Evolutionary conservation across 2,888 invertebrate genomes (phyloP).

Genomic region (Hirtodrosophila trivittata): DNA sequence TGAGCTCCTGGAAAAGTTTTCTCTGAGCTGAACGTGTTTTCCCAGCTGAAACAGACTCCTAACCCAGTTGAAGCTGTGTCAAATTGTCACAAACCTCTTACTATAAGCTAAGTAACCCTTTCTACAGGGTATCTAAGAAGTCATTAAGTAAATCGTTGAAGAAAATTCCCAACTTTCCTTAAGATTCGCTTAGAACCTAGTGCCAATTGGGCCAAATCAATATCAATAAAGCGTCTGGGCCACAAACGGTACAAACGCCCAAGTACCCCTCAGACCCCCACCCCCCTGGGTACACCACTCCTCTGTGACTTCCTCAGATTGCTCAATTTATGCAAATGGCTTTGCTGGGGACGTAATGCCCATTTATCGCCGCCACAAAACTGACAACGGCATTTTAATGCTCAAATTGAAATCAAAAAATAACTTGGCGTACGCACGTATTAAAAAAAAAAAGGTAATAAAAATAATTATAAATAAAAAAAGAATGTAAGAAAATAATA

Average conservation of each 20-base stretch:
- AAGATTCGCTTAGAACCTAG: too few relatives aligned
- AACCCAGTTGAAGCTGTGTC: too few relatives aligned
- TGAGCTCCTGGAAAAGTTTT: too few relatives aligned
- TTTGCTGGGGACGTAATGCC: constrained; percentile 59
- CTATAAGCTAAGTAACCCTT: too few relatives aligned
- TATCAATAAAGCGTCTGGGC: constrained; percentile 48
- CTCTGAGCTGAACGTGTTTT: too few relatives aligned
- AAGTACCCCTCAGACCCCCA: too few relatives aligned
- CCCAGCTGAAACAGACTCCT: too few relatives aligned
- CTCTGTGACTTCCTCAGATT: constrained; percentile 24
- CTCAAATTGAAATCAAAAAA: constrained; percentile 46
- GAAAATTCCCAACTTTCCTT: too few relatives aligned
- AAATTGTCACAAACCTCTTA: too few relatives aligned
- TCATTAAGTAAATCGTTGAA: too few relatives aligned
- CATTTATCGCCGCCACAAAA: constrained; percentile 62
- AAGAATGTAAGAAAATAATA: constrained; percentile 10
- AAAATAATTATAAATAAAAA: neutral
- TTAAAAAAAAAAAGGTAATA: constrained; percentile 26
- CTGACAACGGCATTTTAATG: constrained; percentile 76
- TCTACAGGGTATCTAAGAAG: too few relatives aligned
- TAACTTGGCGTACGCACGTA: constrained; percentile 68
- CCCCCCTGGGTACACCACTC: constrained; percentile 6
- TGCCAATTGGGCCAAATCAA: constrained; percentile 12
- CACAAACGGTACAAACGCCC: constrained; percentile 6
- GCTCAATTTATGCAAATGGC: constrained; percentile 68